Conservation (phyloP, 2,888 invertebrate genomes). For the Vanessa cardui region DNA sequence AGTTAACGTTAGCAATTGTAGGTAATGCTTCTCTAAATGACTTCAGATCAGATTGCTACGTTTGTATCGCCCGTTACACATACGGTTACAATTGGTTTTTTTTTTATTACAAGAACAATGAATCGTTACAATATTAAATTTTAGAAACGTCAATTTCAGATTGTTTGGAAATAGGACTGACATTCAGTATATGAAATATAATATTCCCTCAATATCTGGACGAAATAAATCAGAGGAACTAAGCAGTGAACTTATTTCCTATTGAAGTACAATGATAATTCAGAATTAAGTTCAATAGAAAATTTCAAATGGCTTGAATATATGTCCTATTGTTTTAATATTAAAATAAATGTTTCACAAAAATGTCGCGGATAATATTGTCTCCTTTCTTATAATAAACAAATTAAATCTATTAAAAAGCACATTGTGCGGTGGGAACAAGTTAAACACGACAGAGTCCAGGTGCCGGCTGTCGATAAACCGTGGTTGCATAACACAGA, state of each 20-base stretch:
- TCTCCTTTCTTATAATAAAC: neutral
- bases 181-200: neutral
- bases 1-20: neutral
- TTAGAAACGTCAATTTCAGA: slow-evolving; percentile 16
- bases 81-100: slow-evolving; percentile 16
- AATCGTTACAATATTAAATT: slow-evolving; percentile 20
- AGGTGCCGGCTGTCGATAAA: neutral
- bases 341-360: neutral
- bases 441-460: neutral
- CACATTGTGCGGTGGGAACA: neutral
- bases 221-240: neutral
- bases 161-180: slow-evolving; percentile 22
- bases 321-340: slow-evolving; percentile 4
- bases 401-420: neutral
- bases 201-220: neutral
- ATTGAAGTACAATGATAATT: slow-evolving; percentile 3
- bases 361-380: slow-evolving; percentile 2
- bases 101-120: slow-evolving; percentile 16
- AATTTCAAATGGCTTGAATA: neutral
- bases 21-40: neutral
- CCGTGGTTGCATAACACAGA: neutral
- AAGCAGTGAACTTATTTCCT: neutral
- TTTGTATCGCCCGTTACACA: slow-evolving; percentile 15
- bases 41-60: neutral
- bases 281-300: neutral